phyloP scores from a whole-genome alignment of 2,797 vertebrate species.

The Muraenolepis orangiensis region DNA sequence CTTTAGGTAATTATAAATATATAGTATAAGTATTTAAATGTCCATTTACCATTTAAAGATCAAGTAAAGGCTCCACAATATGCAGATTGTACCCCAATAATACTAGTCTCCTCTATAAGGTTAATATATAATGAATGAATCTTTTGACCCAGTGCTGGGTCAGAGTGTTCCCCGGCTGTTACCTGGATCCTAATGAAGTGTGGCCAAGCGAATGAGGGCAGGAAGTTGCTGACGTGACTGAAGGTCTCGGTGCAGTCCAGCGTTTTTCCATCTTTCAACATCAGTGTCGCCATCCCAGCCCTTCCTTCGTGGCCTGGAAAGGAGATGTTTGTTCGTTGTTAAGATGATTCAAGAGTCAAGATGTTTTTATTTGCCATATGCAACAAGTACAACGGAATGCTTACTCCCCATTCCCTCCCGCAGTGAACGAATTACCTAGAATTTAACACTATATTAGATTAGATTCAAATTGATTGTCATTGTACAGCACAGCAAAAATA shows the following conservation, averaged over 20 bases:
- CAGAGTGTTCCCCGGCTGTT: neutral
- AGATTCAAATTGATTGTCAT: too few species aligned
- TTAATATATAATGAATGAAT: neutral
- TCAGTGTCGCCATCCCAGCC: conserved; percentile 2
- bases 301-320: conserved; percentile 9
- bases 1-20: too few species aligned
- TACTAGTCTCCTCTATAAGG: neutral
- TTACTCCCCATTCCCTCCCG: too few species aligned
- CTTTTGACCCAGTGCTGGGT: neutral
- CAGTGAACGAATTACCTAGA: too few species aligned
- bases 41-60: too few species aligned
- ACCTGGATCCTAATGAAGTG: conserved; percentile 10
- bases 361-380: too few species aligned
- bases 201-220: neutral
- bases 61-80: too few species aligned
- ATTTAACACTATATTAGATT: too few species aligned
- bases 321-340: neutral
- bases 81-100: neutral
- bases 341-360: too few species aligned
- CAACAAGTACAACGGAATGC: too few species aligned
- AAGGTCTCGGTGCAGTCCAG: conserved; percentile 1
- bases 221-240: neutral
- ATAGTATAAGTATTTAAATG: too few species aligned
- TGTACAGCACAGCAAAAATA: too few species aligned
- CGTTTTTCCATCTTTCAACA: neutral